These are phyloP conservation scores for Gerris lacustris DNA, from an alignment of 2,888 invertebrate species.

Conservation along the genomic window DNA sequence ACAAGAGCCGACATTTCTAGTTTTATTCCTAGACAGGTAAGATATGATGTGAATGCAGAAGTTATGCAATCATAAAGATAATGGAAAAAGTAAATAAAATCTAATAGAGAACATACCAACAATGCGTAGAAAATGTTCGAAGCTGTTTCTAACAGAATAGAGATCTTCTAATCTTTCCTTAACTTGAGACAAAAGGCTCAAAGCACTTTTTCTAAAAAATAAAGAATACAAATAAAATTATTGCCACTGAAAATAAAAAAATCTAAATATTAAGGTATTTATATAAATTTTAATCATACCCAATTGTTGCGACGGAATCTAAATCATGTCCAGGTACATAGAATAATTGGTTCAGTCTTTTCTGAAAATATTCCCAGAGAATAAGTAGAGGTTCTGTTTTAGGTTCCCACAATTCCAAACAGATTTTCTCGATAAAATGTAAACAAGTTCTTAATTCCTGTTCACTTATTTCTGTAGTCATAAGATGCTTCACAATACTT, in stretches of 20 bases:
- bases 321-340: slow-evolving; percentile 40
- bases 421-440: slow-evolving; percentile 28
- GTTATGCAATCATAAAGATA: too few species aligned
- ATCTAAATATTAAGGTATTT: background rate
- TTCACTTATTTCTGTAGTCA: slow-evolving; percentile 40
- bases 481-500: slow-evolving; percentile 38
- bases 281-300: slow-evolving; percentile 27
- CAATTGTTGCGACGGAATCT: slow-evolving; percentile 38
- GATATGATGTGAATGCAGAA: too few species aligned
- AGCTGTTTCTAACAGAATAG: slow-evolving; percentile 18
- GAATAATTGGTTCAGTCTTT: slow-evolving; percentile 44
- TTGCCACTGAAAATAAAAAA: background rate
- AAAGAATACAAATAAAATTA: slow-evolving; percentile 9
- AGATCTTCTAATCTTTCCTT: slow-evolving; percentile 21
- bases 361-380: slow-evolving; percentile 49
- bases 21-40: too few species aligned
- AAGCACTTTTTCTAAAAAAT: slow-evolving; percentile 32
- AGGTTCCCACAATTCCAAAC: slow-evolving; percentile 39
- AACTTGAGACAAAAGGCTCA: slow-evolving; percentile 32
- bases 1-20: too few species aligned
- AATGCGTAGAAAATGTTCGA: slow-evolving; percentile 25
- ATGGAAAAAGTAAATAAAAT: too few species aligned
- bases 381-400: slow-evolving; percentile 41
- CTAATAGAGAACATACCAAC: slow-evolving; percentile 18
- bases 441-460: slow-evolving; percentile 38